A percentile compares a stretch with the other conserved stretches of the same genome.
Evolutionary conservation across 1,140 invertebrate genomes (phyloP).

Genomic region (Drosophila pectinifera): DNA sequence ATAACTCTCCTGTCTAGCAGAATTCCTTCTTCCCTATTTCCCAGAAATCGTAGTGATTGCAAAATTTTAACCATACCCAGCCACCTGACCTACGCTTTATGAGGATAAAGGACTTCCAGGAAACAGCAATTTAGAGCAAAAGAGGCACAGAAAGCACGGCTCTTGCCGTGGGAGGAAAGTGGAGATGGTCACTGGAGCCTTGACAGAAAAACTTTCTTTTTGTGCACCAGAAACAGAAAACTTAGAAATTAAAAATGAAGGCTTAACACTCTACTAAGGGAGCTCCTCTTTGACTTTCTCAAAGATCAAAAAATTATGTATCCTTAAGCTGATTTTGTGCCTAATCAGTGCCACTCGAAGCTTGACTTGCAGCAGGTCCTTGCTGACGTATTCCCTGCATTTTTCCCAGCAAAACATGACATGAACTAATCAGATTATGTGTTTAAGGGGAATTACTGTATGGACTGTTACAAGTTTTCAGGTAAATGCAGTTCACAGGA

Average conservation of each 20-base stretch:
- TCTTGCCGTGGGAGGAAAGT: background rate
- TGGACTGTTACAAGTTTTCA: slow-evolving; percentile 1
- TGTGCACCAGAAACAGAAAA: background rate
- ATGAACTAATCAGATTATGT: background rate
- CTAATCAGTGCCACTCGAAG: background rate
- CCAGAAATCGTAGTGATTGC: background rate
- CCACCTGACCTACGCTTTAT: background rate
- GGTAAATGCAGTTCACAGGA: background rate
- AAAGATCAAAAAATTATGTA: background rate
- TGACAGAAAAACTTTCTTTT: background rate
- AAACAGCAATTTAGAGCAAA: background rate
- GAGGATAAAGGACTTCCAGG: background rate
- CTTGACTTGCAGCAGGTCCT: background rate
- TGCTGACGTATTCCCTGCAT: background rate
- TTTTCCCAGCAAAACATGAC: background rate
- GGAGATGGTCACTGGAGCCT: background rate
- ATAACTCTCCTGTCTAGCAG: too few relatives aligned
- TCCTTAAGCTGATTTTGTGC: too few relatives aligned
- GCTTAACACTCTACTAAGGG: background rate
- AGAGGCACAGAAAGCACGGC: background rate
- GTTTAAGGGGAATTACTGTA: background rate
- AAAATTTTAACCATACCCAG: background rate
- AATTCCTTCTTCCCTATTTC: background rate
- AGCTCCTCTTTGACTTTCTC: background rate
- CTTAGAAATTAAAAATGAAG: background rate